A percentile compares a stretch with the other conserved stretches of the same genome.
Evolutionary conservation across 2,888 invertebrate species (phyloP).

Genomic region (Drosophila affinis): DNA sequence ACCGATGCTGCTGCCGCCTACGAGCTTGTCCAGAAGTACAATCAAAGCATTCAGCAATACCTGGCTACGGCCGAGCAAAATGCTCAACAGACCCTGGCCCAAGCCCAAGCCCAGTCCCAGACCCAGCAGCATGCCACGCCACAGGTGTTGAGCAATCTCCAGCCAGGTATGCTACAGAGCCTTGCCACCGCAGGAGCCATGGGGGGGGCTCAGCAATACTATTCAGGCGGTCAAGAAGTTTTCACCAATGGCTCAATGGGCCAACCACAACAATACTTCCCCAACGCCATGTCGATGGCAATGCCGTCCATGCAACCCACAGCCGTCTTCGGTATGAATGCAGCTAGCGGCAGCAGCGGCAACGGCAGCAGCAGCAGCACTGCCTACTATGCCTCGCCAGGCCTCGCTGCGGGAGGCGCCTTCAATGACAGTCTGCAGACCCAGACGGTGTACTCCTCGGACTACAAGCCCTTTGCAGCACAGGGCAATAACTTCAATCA

Average conservation of each 20-base stretch:
- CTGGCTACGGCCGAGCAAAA: slow-evolving; percentile 20
- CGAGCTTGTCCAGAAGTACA: slow-evolving; percentile 26
- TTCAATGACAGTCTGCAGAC: slow-evolving; percentile 30
- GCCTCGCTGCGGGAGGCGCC: neutral
- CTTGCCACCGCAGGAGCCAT: neutral
- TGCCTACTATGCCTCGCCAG: neutral
- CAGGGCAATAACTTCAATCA: slow-evolving; percentile 43
- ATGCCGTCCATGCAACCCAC: neutral
- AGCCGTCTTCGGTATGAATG: slow-evolving; percentile 9
- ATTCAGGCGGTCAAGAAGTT: neutral
- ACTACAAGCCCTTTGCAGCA: slow-evolving; percentile 33
- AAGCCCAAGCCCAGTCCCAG: neutral
- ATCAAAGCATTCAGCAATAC: slow-evolving; percentile 16
- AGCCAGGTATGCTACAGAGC: neutral
- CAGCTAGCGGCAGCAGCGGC: neutral
- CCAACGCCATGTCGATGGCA: slow-evolving; percentile 13
- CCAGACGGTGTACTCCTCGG: slow-evolving; percentile 45
- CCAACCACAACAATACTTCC: slow-evolving; percentile 4
- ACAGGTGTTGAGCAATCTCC: slow-evolving; percentile 11
- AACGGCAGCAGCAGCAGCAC: neutral
- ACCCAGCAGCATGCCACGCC: neutral
- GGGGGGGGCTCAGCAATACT: slow-evolving; percentile 10
- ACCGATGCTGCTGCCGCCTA: neutral
- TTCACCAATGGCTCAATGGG: neutral
- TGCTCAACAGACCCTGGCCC: neutral